These are phyloP conservation scores for Acleris literana DNA, from an alignment of 2,888 invertebrate genomes.

Conservation along the genomic window DNA sequence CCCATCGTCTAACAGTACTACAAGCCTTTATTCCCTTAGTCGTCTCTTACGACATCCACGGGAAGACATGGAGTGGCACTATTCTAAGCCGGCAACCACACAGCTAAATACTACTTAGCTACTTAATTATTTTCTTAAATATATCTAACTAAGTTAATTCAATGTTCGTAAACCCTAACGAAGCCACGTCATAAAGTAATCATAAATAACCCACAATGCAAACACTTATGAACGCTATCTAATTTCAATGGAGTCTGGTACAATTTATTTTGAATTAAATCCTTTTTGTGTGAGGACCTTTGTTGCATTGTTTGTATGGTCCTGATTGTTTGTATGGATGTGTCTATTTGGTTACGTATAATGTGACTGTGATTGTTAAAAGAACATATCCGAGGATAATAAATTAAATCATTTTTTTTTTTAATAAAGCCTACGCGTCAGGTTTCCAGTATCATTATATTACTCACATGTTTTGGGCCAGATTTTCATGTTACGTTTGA, in stretches of 20 bases:
- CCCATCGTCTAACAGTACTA: no score
- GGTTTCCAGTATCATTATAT: no score
- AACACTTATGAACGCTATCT: slow-evolving; percentile 48
- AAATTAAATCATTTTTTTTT: no score
- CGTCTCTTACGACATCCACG: no score
- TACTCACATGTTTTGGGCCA: no score
- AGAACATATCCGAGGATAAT: background rate
- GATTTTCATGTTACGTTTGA: no score
- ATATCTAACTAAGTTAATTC: background rate
- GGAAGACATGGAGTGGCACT: no score
- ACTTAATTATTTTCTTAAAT: no score
- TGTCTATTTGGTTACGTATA: slow-evolving; percentile 26
- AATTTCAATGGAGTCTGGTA: slow-evolving; percentile 62
- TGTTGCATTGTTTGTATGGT: slow-evolving; percentile 51
- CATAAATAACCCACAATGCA: slow-evolving; percentile 62
- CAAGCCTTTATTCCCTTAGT: no score
- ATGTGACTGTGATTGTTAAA: background rate
- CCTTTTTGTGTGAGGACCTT: slow-evolving; percentile 40
- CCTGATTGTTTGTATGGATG: slow-evolving; percentile 29
- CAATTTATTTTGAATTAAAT: slow-evolving; percentile 62
- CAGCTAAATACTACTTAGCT: no score
- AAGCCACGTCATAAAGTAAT: slow-evolving; percentile 50
- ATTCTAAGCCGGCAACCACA: no score
- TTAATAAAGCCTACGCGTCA: no score
- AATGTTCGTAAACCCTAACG: slow-evolving; percentile 2